A percentile compares a stretch with the other conserved stretches of the same genome.
phyloP scores from a whole-genome alignment of 2,113 vertebrate species.

The Syrrhaptes paradoxus region DNA sequence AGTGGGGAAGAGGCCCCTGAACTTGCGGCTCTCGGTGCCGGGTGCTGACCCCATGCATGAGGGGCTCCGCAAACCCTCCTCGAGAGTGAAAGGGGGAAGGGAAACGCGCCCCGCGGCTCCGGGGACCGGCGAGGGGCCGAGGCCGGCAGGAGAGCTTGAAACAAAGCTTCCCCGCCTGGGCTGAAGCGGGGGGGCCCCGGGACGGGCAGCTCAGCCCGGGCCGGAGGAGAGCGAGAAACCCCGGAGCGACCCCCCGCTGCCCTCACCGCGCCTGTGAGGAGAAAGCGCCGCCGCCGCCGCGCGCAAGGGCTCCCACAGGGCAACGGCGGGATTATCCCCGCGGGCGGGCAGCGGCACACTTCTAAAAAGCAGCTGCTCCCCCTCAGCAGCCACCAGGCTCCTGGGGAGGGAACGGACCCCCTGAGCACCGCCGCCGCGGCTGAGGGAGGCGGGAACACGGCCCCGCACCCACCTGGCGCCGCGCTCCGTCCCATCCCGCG shows the following conservation, averaged over 20 bases:
- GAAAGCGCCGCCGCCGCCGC: not conserved
- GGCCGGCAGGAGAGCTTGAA: not conserved
- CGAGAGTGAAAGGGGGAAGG: not conserved
- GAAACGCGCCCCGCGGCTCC: not conserved
- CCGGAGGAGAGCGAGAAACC: not conserved
- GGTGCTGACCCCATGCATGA: not conserved
- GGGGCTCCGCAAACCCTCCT: not conserved
- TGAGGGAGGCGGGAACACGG: not conserved
- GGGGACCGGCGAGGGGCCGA: not conserved
- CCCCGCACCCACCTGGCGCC: not conserved
- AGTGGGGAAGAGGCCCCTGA: not conserved
- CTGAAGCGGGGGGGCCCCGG: not conserved
- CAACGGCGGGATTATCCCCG: constrained; percentile 53
- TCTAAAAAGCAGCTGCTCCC: not conserved
- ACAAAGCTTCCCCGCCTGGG: not conserved
- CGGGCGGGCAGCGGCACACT: constrained; percentile 47
- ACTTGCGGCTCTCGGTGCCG: not conserved
- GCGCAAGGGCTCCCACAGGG: not conserved
- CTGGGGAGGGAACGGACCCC: not conserved
- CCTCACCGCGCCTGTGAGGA: not conserved
- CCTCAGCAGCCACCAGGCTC: not conserved
- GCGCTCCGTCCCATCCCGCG: not conserved
- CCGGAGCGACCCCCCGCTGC: not conserved
- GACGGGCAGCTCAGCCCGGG: not conserved
- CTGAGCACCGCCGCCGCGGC: not conserved